phyloP scores from a whole-genome alignment of 2,797 vertebrate species.

The Thamnophis elegans region DNA sequence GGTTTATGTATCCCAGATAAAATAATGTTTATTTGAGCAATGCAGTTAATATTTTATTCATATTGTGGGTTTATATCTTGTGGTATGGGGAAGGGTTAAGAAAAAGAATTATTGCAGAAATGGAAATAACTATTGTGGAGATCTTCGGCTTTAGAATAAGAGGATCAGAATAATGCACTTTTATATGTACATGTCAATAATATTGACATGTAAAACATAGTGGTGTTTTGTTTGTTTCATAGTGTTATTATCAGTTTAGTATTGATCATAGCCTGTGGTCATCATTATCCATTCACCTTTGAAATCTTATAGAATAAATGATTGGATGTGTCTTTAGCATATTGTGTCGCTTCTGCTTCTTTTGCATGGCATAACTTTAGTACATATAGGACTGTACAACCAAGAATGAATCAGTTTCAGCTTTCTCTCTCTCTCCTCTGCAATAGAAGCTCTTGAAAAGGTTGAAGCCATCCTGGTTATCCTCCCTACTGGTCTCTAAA shows the following conservation, averaged over 20 bases:
- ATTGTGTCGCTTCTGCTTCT: too few relatives aligned
- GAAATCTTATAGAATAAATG: neutral
- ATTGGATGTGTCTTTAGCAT: neutral
- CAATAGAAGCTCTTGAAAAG: neutral
- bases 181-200: neutral
- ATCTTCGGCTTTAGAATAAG: neutral
- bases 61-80: neutral
- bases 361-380: neutral
- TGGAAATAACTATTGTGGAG: neutral
- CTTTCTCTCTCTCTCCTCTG: neutral
- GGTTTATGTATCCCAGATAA: neutral
- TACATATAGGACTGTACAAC: neutral
- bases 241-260: neutral
- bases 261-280: neutral
- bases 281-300: neutral
- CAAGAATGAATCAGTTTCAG: neutral
- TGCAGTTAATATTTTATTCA: neutral
- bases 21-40: neutral
- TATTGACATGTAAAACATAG: neutral
- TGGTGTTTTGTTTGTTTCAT: neutral
- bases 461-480: neutral
- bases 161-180: neutral
- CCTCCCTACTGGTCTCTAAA: neutral
- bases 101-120: neutral
- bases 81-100: neutral